These are phyloP conservation scores for Ageneiosus marmoratus DNA, from an alignment of 2,113 vertebrate species.

Conservation along the genomic window DNA sequence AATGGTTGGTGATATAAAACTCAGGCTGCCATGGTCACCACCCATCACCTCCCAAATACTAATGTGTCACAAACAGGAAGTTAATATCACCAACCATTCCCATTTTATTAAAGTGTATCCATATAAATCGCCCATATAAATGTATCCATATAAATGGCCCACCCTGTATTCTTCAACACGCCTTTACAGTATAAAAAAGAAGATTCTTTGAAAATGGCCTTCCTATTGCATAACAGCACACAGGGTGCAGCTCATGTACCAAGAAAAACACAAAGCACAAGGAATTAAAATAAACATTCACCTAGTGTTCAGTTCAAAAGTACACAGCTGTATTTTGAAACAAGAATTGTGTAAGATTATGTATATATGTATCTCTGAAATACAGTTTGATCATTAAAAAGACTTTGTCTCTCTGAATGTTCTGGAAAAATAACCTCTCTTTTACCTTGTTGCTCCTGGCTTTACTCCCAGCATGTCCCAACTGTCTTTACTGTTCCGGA, in stretches of 20 bases:
- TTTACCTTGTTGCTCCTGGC: slow-evolving; percentile 86
- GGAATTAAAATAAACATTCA: background rate
- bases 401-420: no score
- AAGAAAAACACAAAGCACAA: background rate
- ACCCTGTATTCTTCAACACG: no score
- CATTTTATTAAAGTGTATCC: no score
- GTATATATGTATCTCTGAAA: background rate
- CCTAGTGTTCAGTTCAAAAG: background rate
- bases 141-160: no score
- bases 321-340: background rate
- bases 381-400: background rate
- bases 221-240: background rate
- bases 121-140: no score
- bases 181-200: background rate
- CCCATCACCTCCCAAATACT: no score
- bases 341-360: background rate
- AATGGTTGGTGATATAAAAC: no score
- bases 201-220: background rate
- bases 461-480: slow-evolving; percentile 96
- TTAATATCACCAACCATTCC: no score
- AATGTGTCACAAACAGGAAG: no score
- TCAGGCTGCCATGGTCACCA: no score
- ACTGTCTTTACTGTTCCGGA: slow-evolving; percentile 91
- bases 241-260: background rate
- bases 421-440: background rate